Base-by-base conservation (phyloP, 2,888 invertebrate species). In the Melanostoma mellinum region DNA sequence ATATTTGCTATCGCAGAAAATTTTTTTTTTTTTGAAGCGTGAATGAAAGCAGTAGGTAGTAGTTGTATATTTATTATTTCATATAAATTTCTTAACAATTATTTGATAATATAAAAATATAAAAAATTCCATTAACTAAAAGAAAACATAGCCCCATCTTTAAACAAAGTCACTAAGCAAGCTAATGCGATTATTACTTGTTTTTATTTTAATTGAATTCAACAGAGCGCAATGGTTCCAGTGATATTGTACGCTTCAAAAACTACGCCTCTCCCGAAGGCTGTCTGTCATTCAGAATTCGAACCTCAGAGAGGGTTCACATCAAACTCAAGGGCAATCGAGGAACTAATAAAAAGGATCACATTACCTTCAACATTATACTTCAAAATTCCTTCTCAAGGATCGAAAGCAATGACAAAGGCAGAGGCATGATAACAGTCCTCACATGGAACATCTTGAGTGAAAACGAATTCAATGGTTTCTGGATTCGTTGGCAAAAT, bases 401-500 rank as follows among this genome's bases (percentile, higher is more conserved):
- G 46, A 61, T 61, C 35, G 44, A 46, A 35, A 20, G 20, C 20
- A 61, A 35, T 35, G 32, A 20, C 32, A 46, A 61, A 46, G 60
- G 20, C 20, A 20, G 20, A 20, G 20, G 60, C 9, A 20, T 61
- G 8, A 44, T 20, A 3, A 9, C 46, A 8, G 10, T 20, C 5
- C 9, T 1, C 0, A 61, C 60, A 35, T 20, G 44, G 9, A 35
- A 46, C n/a, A 61, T 61, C 46, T 9, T 61, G 1, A 46, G 35
- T 35, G 60, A 2, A 32, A 10, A 4, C 9, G 4, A 60, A 6
- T 61, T 10, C 2, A 44, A 46, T 35, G 46, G 20, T 20, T 61
- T 61, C 46, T 61, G 60, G 60, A 44, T 61, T 10, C 60, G 60
- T 32, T 61, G 60, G 60, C 32, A 46, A 4, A 46, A 44, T 33